Evolutionary conservation across 2,797 vertebrate genomes (phyloP).

Genomic region (Hydrolagus colliei): DNA sequence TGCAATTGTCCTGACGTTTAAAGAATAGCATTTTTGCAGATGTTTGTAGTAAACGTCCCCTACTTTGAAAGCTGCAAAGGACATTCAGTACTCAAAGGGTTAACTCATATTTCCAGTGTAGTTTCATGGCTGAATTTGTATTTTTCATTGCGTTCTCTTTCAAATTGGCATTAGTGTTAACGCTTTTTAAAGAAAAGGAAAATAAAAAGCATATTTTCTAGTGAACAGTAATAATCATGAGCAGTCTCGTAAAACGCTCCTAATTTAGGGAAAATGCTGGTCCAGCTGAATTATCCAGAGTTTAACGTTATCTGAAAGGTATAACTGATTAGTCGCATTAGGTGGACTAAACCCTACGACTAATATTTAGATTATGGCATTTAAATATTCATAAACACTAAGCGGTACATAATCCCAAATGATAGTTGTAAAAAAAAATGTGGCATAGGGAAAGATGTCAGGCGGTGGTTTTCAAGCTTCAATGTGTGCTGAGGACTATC

Average conservation of each 20-base stretch:
- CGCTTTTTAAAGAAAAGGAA: not conserved
- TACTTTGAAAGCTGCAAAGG: slow-evolving; percentile 30
- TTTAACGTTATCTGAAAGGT: not conserved
- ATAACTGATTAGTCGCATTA: not conserved
- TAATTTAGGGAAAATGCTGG: too few species aligned
- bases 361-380: not conserved
- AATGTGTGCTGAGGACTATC: not conserved
- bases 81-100: slow-evolving; percentile 31
- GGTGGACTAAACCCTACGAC: not conserved
- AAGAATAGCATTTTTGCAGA: not conserved
- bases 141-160: slow-evolving; percentile 13
- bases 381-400: not conserved
- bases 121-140: not conserved
- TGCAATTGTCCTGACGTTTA: not conserved
- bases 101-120: slow-evolving; percentile 26
- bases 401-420: not conserved
- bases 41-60: not conserved
- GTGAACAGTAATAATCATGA: too few species aligned
- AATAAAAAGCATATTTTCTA: not conserved
- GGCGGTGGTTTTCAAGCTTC: not conserved
- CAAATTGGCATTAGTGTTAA: not conserved
- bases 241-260: not conserved
- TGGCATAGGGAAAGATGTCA: not conserved
- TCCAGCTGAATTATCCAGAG: too few species aligned
- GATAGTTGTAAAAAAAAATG: not conserved